Percentiles rank a stretch among this genome's conserved stretches.
phyloP scores from a whole-genome alignment of 1,140 invertebrate species.

The Euwallacea similis region DNA sequence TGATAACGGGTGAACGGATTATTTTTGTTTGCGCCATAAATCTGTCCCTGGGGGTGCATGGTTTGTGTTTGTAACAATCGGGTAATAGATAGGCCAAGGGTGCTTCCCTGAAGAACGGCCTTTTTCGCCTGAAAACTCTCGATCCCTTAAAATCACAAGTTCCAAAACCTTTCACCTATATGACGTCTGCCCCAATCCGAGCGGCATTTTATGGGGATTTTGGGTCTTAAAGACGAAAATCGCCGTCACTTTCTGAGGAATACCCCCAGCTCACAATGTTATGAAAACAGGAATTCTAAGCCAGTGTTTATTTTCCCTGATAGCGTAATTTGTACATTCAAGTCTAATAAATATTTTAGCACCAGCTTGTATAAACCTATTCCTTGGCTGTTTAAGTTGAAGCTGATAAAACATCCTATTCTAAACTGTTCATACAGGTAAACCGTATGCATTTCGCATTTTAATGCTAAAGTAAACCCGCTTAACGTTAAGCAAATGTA shows the following conservation, averaged over 20 bases:
- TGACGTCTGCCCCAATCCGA: no score
- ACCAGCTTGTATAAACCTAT: slow-evolving; percentile 21
- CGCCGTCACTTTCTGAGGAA: background rate
- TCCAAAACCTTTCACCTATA: no score
- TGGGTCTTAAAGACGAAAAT: background rate
- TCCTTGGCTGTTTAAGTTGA: slow-evolving; percentile 11
- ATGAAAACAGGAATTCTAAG: slow-evolving; percentile 15
- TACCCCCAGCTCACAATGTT: slow-evolving; percentile 23
- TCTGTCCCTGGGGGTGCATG: slow-evolving; percentile 34
- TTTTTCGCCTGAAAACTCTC: background rate
- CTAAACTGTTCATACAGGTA: slow-evolving; percentile 6
- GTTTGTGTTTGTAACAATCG: slow-evolving; percentile 23
- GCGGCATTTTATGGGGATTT: no score
- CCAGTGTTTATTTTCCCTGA: slow-evolving; percentile 24
- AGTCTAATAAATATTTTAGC: slow-evolving; percentile 34
- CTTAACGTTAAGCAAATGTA: slow-evolving; percentile 1
- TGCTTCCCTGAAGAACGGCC: slow-evolving; percentile 8
- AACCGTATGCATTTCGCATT: slow-evolving; percentile 3
- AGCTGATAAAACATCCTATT: slow-evolving; percentile 5
- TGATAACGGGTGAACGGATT: slow-evolving; percentile 18
- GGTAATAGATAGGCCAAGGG: slow-evolving; percentile 6
- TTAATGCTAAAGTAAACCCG: slow-evolving; percentile 3
- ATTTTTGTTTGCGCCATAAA: slow-evolving; percentile 39
- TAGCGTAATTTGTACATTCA: slow-evolving; percentile 28
- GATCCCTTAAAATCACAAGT: background rate